These are phyloP conservation scores for Hormaphis cornu DNA, from an alignment of 1,140 invertebrate genomes.

Conservation along the genomic window DNA sequence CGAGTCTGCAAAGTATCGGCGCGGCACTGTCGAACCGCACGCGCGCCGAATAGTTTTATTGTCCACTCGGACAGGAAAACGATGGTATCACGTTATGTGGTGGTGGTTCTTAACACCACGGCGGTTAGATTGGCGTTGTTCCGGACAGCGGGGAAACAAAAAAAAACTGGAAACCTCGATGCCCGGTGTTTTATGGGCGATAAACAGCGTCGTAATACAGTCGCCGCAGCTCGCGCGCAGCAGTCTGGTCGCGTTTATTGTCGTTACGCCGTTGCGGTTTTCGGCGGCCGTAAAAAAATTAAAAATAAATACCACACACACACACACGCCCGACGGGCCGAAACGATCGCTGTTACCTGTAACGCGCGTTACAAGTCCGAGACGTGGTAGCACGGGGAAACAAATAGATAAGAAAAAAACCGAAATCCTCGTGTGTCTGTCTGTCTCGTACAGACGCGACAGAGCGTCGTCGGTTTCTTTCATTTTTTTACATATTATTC, in stretches of 20 bases:
- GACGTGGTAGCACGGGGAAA: not conserved
- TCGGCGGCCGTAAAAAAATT: not conserved
- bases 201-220: not conserved
- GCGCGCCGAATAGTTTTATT: too few relatives aligned
- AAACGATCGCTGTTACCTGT: not conserved
- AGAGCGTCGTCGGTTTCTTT: not conserved
- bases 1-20: not conserved
- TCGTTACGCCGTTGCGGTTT: not conserved
- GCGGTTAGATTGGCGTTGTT: too few relatives aligned
- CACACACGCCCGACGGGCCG: not conserved
- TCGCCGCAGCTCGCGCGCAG: not conserved
- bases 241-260: too few relatives aligned
- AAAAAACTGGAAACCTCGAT: not conserved
- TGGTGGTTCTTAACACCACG: too few relatives aligned
- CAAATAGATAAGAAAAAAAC: not conserved
- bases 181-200: slow-evolving; percentile 1
- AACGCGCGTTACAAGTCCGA: not conserved
- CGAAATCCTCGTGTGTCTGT: not conserved
- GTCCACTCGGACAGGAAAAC: too few relatives aligned
- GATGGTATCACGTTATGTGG: too few relatives aligned
- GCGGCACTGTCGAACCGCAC: too few relatives aligned
- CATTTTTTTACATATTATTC: too few relatives aligned
- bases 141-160: too few relatives aligned
- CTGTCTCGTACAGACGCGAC: not conserved
- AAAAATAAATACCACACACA: too few relatives aligned